Base-by-base conservation (phyloP, 2,888 invertebrate genomes). In the Clepsis dumicolana region DNA sequence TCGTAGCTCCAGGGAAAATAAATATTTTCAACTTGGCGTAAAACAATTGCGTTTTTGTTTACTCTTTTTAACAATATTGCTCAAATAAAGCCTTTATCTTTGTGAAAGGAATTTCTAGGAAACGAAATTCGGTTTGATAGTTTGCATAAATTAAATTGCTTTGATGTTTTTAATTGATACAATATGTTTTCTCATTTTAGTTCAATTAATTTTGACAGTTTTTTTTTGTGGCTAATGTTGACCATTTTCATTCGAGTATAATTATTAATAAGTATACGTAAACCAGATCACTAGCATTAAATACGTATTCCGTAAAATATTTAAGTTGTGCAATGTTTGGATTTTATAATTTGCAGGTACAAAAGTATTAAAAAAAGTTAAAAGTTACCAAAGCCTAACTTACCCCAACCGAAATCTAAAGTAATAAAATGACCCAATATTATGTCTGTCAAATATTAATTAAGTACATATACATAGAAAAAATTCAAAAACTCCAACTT, bases 21-120 rank as follows among this genome's bases (percentile, higher is more conserved):
- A 91, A 91, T 89, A 91, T 91, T 90, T 80, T 85, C 80, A 81
- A 84, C 84, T 82, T 82, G 80, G 78, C 79, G 81, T 82, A 87
- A 86, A 87, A 88, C 87, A 88, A 87, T 86, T 86, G 81, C 74
- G 79, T 79, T 80, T 81, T 82, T 85, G 85, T 84, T 85, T 75
- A 77, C 78, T 76, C 77, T 78, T 80, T 80, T 82, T 81, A 80
- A 77, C 77, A 77, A 80, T 79, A 82, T 81, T 80, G 79, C 80
- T 80, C 80, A 79, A 84, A 78, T 83, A 80, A 53, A 50, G 50
- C 53, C 48, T 64, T 70, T 66, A 77, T 75, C 77, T 74, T 66
- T 70, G 72, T 73, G 50, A 65, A 48, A 72, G 71, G 77, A 77
- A 76, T 73, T 72, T 76, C 75, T 44, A 44, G 79, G 79, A 78